Conservation (phyloP, 2,113 vertebrate species). For the Bothrops jararaca region DNA sequence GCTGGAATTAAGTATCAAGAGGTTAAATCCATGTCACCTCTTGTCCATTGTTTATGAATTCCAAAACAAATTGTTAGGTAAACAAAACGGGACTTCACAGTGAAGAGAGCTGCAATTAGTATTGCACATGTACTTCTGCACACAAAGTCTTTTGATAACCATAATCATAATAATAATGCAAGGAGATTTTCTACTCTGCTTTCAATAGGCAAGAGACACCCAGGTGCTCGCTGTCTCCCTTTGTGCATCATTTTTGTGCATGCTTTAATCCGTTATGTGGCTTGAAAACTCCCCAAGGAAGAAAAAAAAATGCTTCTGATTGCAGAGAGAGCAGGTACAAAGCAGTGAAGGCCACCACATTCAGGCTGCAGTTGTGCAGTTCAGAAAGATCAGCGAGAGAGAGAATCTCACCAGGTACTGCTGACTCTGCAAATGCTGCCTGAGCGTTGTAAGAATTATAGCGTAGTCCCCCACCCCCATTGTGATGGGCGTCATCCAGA, state of each 20-base stretch:
- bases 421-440: not conserved
- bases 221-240: not conserved
- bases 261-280: not conserved
- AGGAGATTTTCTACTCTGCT: not conserved
- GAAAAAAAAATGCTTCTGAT: not conserved
- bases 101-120: not conserved
- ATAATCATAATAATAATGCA: not conserved
- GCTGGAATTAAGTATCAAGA: not conserved
- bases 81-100: not conserved
- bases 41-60: not conserved
- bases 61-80: not conserved
- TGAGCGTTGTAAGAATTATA: not conserved
- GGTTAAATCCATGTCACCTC: not conserved
- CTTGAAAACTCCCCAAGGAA: not conserved
- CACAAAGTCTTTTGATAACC: not conserved
- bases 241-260: not conserved
- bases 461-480: not conserved
- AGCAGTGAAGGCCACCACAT: too few relatives aligned
- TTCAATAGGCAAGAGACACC: not conserved
- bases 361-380: not conserved
- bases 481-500: not conserved
- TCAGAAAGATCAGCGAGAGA: not conserved
- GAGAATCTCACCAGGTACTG: not conserved
- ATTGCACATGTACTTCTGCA: not conserved
- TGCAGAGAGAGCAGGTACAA: not conserved